Evolutionary conservation across 2,797 vertebrate species (phyloP).

Genomic region (Apogon hyalosoma): DNA sequence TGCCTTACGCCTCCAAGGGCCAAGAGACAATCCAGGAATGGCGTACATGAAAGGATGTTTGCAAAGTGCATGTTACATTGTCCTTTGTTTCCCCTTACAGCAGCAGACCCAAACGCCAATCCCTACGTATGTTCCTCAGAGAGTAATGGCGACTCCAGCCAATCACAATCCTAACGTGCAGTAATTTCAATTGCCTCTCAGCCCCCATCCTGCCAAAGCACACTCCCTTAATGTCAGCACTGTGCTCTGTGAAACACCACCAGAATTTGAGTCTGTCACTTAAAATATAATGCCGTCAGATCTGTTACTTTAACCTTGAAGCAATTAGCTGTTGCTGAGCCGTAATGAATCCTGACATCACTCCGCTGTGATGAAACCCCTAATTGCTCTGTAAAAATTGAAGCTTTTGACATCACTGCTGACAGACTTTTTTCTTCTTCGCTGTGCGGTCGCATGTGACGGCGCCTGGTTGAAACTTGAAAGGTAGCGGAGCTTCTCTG

Average conservation of each 20-base stretch:
- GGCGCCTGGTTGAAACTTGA: conserved; percentile 85
- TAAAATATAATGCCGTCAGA: conserved; percentile 89
- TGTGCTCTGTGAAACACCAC: conserved; percentile 75
- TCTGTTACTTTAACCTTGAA: conserved; percentile 90
- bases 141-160: conserved; percentile 42
- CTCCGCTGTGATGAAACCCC: conserved; percentile 87
- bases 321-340: conserved; percentile 88
- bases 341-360: conserved; percentile 87
- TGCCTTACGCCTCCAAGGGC: conserved; percentile 38
- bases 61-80: conserved; percentile 29
- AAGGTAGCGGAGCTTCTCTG: conserved; percentile 86
- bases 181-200: conserved; percentile 68
- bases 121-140: conserved; percentile 38
- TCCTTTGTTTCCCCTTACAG: conserved; percentile 49
- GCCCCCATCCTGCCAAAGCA: conserved; percentile 48
- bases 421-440: conserved; percentile 83
- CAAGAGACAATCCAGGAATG: conserved; percentile 27
- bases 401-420: conserved; percentile 87
- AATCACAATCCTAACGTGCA: conserved; percentile 66
- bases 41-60: conserved; percentile 33
- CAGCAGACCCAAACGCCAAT: conserved; percentile 42
- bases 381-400: conserved; percentile 89
- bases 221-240: conserved; percentile 73
- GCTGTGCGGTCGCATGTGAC: conserved; percentile 81
- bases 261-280: conserved; percentile 86